These are phyloP conservation scores for Trachelus tabidus DNA, from an alignment of 2,888 invertebrate species.

Conservation along the genomic window DNA sequence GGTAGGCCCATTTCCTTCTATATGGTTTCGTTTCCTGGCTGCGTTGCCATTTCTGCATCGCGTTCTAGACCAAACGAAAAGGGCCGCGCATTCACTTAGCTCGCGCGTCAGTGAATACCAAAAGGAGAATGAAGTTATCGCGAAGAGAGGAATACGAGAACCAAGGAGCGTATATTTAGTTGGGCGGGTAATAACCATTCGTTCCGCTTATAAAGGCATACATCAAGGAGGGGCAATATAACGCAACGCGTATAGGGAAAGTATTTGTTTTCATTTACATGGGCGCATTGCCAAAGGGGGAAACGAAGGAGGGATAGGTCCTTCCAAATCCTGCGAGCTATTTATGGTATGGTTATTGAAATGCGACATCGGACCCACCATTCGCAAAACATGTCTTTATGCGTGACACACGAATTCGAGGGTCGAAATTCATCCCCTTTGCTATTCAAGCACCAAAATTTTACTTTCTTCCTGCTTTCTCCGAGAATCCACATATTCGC, in stretches of 20 bases:
- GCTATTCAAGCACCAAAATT: neutral
- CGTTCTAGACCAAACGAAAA: neutral
- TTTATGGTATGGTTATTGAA: conserved; percentile 61
- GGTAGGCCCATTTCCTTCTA: neutral
- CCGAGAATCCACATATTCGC: neutral
- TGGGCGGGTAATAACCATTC: conserved; percentile 57
- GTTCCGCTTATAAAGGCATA: conserved; percentile 60
- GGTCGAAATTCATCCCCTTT: neutral
- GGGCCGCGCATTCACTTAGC: neutral
- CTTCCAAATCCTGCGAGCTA: conserved; percentile 48
- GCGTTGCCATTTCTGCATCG: neutral
- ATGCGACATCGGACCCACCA: conserved; percentile 43
- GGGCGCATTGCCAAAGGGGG: conserved; percentile 52
- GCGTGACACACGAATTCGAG: conserved; percentile 10
- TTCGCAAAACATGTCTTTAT: conserved; percentile 45
- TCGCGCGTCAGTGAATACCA: neutral
- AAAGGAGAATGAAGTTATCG: conserved; percentile 24
- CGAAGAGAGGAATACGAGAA: conserved; percentile 13
- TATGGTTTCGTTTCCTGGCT: neutral
- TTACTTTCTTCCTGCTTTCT: neutral
- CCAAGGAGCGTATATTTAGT: conserved; percentile 13
- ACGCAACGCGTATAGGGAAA: conserved; percentile 38
- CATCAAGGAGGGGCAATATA: conserved; percentile 56
- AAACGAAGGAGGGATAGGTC: neutral
- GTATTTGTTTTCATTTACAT: conserved; percentile 63